Evolutionary conservation across 2,888 invertebrate species (phyloP), one percentile per base, ranked within the genome.

Genomic region (Plagiodera versicolora): DNA sequence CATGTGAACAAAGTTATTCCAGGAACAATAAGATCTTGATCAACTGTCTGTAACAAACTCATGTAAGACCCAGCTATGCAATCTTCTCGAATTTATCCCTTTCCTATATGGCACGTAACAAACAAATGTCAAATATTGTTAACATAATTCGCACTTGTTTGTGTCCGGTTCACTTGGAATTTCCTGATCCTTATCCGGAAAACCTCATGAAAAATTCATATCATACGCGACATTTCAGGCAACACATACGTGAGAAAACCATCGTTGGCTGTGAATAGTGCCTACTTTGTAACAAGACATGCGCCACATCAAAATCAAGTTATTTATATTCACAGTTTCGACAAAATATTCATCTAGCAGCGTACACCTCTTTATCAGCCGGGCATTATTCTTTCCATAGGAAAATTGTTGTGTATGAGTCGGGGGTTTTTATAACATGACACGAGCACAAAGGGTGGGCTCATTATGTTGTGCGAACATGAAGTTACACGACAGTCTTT

Each of bases 281-380:
- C 39, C 48, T 65, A 67, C 61, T 61, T 65, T 65, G 60, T 63
- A 56, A 63, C 62, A 58, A 60, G 58, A 63, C 59, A 64, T 65
- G 65, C 60, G 57, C 54, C 52, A 63, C 67, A 65, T 67, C 67
- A 63, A 62, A 67, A 67, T 65, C 54, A 63, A 60, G 65, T 65
- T 67, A 61, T 64, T 65, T 65, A 65, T 61, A 67, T 67, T 67
- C 65, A 65, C 60, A 62, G 63, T 58, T 60, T 61, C 63, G 63
- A 47, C 60, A 60, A 62, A 62, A 67, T 67, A 65, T 67, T 67
- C 64, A 67, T 65, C 63, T 52, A 58, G 58, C 61, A 58, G 56
- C 61, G 60, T 57, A 58, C 58, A 55, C 56, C 58, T 61, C 57
- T 63, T 62, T 58, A 58, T 58, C 51, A 53, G 58, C 60, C 59